These are phyloP conservation scores for Vanessa atalanta DNA, from an alignment of 1,140 invertebrate genomes.

Conservation along the genomic window DNA sequence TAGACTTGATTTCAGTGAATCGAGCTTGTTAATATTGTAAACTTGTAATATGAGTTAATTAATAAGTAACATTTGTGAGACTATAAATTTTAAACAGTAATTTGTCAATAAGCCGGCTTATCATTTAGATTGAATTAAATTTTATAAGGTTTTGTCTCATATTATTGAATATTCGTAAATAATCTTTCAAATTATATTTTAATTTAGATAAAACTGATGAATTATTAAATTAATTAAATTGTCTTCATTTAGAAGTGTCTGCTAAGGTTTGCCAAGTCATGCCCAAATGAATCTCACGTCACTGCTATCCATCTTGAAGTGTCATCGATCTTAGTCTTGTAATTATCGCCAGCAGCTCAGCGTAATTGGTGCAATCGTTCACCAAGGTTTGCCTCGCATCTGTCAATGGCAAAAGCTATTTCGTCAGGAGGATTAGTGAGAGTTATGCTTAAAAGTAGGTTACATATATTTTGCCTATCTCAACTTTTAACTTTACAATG, in stretches of 20 bases:
- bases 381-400: conserved; percentile 38
- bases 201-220: background rate
- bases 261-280: conserved; percentile 13
- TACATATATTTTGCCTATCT: background rate
- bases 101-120: too few relatives aligned
- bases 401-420: conserved; percentile 49
- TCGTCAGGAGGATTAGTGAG: conserved; percentile 1
- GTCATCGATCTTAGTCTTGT: conserved; percentile 44
- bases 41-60: conserved; percentile 1
- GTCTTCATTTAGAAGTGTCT: background rate
- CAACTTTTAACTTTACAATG: too few relatives aligned
- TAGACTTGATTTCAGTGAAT: background rate
- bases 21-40: conserved; percentile 3
- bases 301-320: conserved; percentile 37
- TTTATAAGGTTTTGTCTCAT: too few relatives aligned
- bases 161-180: too few relatives aligned
- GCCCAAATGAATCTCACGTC: conserved; percentile 17
- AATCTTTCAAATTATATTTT: background rate
- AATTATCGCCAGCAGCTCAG: conserved; percentile 37
- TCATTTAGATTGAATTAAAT: too few relatives aligned
- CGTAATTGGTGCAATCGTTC: conserved; percentile 48
- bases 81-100: background rate
- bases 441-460: background rate
- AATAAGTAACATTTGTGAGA: background rate
- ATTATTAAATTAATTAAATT: background rate